Percentiles rank a stretch among this genome's conserved stretches.
Conservation (phyloP, 2,113 vertebrate genomes). For the Forbesichthys agassizii region DNA sequence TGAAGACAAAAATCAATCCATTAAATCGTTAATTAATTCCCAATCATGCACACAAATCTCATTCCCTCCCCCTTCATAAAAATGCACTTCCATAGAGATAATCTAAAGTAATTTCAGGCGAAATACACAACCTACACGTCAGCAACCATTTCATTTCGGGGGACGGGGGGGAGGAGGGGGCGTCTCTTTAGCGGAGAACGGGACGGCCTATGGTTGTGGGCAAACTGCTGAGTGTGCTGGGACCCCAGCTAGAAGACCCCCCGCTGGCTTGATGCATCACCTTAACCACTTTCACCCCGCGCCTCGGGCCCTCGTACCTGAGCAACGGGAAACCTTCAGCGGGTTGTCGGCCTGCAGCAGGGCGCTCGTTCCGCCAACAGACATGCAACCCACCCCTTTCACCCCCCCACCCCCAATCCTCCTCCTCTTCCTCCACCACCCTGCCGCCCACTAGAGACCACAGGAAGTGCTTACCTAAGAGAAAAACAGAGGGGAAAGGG, state of each 20-base stretch:
- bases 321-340: conserved; percentile 54
- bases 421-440: conserved; percentile 49
- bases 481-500: conserved; percentile 42
- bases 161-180: conserved; percentile 26
- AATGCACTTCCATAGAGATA: too few relatives aligned
- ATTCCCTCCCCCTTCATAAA: too few relatives aligned
- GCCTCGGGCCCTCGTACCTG: conserved; percentile 67
- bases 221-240: conserved; percentile 47
- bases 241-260: conserved; percentile 30
- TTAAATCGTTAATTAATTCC: too few relatives aligned
- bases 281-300: conserved; percentile 55
- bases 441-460: conserved; percentile 51
- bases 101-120: too few relatives aligned
- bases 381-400: conserved; percentile 5
- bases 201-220: conserved; percentile 15
- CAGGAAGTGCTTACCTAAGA: conserved; percentile 77
- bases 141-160: not conserved
- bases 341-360: conserved; percentile 51
- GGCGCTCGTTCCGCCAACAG: conserved; percentile 30
- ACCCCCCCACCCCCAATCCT: conserved; percentile 17
- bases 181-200: not conserved
- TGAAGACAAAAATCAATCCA: too few relatives aligned
- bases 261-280: conserved; percentile 61
- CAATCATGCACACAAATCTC: too few relatives aligned
- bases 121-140: too few relatives aligned